Base-by-base conservation (phyloP, 2,888 invertebrate genomes). In the Shargacucullia verbasci region DNA sequence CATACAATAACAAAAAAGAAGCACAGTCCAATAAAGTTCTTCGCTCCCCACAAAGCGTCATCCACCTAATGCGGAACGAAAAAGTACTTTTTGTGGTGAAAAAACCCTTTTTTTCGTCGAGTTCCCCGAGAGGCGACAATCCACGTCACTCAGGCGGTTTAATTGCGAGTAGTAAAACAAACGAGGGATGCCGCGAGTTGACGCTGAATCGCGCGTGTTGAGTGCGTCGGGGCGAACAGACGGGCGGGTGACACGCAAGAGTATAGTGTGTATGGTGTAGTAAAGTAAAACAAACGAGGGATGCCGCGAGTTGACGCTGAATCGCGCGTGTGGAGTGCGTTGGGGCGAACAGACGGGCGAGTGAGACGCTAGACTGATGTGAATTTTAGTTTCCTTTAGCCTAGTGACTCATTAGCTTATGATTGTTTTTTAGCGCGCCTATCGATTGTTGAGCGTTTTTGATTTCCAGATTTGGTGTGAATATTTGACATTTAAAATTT, bases 81-180 rank as follows among this genome's bases (percentile, higher is more conserved):
- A 67, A 64, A 73, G 76, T 68, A 60, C 67, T 66, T 73, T 76
- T 76, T 75, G 68, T 61, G 59, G 60, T 65, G 57, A 56, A 77
- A 73, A 73, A 79, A 74, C 73, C 73, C 81, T 75, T 84, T 85
- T 85, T 82, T 83, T 68, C 69, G 70, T 54, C 38, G 70, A 78
- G 74, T 70, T 75, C 74, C 78, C 78, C 80, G 84, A 61, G 82
- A 80, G 81, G 89, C 85, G 91, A 92, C 91, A 93, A 92, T 91
- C 89, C 89, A 85, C 85, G 87, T 90, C 92, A 92, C 92, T 92
- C 92, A 90, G 89, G 86, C 89, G 86, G 85, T 85, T 91, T 93
- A 93, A 93, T 92, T 93, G 92, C 92, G 85, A 91, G 88, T 84
- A 85, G 87, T 89, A 88, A 90, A 90, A 91, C 91, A 92, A 91